Conservation (phyloP, 2,797 vertebrate species). For the Ctenopoma multispine region DNA sequence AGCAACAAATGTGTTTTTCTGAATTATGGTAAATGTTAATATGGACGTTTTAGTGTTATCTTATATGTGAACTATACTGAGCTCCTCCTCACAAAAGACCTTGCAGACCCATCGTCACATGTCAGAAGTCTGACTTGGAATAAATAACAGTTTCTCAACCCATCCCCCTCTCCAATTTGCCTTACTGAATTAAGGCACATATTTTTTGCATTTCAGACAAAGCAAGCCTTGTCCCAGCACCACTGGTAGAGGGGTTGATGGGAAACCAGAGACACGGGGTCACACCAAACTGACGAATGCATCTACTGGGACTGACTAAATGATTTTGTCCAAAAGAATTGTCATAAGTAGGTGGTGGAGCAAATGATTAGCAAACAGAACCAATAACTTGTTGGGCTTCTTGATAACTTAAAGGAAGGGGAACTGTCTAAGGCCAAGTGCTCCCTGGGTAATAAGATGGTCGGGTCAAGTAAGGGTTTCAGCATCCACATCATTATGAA, state of each 20-base stretch:
- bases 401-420: not conserved
- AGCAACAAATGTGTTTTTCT: too few relatives aligned
- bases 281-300: constrained; percentile 33
- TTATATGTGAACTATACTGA: not conserved
- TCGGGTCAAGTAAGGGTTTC: not conserved
- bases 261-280: constrained; percentile 40
- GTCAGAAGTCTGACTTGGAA: constrained; percentile 17
- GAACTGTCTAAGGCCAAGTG: not conserved
- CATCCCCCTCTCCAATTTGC: constrained; percentile 27
- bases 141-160: constrained; percentile 26
- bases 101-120: constrained; percentile 19
- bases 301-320: constrained; percentile 13
- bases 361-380: not conserved
- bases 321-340: constrained; percentile 1
- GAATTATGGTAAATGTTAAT: too few relatives aligned
- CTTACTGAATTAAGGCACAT: constrained; percentile 64
- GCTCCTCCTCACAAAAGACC: not conserved
- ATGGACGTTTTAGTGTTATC: too few relatives aligned
- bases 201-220: constrained; percentile 51
- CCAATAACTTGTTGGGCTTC: not conserved
- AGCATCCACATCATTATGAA: not conserved
- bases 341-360: not conserved
- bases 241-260: constrained; percentile 33
- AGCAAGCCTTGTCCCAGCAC: constrained; percentile 42
- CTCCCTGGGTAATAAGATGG: not conserved